phyloP scores from a whole-genome alignment of 2,797 vertebrate species.

The Lutjanus campechanus region DNA sequence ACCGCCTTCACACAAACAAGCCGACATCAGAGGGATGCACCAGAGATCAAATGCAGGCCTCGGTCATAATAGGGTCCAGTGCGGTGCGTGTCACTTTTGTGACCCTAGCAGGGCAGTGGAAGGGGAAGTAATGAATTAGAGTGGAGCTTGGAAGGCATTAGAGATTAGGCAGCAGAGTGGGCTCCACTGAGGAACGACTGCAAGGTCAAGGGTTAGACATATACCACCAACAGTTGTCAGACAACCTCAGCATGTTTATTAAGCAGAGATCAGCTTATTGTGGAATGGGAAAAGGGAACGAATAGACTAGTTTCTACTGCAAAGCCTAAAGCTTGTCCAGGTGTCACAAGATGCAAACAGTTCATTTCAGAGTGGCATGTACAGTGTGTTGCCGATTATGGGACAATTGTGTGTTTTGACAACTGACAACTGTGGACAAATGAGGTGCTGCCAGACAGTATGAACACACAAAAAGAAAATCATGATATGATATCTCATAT shows the following conservation, averaged over 20 bases:
- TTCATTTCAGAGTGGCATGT: background rate
- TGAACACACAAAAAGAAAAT: background rate
- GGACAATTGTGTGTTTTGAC: background rate
- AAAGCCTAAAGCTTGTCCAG: conserved; percentile 11
- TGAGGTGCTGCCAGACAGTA: conserved; percentile 1
- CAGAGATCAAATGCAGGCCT: conserved; percentile 70
- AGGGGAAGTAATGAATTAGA: conserved; percentile 85
- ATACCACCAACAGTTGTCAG: conserved; percentile 81
- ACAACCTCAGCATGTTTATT: conserved; percentile 72
- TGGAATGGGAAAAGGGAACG: conserved; percentile 17
- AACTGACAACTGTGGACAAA: too few relatives aligned
- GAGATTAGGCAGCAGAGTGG: conserved; percentile 82
- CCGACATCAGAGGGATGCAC: conserved; percentile 54
- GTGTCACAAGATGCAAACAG: background rate
- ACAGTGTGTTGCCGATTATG: background rate
- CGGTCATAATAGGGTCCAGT: conserved; percentile 67
- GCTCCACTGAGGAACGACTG: conserved; percentile 74
- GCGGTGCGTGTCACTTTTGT: conserved; percentile 68
- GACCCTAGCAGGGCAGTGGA: conserved; percentile 74
- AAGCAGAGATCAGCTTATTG: conserved; percentile 50
- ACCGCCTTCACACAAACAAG: conserved; percentile 41
- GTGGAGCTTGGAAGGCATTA: conserved; percentile 82
- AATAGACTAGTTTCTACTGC: conserved; percentile 10
- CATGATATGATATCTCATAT: background rate
- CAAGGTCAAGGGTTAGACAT: conserved; percentile 79